Evolutionary conservation across 2,888 invertebrate species (phyloP), one percentile per base, ranked within the genome.

Genomic region (Chrysodeixis includens): DNA sequence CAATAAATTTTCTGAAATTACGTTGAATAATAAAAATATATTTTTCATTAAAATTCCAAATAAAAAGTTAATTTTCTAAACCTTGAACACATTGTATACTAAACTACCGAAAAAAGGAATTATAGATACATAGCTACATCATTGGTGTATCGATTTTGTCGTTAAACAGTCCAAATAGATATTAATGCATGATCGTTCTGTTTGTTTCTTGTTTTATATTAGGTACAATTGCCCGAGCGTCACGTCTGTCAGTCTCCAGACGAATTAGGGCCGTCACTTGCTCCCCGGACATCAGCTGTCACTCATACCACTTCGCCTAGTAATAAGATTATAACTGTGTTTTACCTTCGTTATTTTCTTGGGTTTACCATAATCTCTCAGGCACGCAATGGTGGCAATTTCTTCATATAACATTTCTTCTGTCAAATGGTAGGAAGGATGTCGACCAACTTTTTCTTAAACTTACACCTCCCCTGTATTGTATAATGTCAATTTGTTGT

Each of bases 241-340:
- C 56, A 55, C 61, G 73, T 60, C 74, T 76, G 85, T 81, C 86
- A 76, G 66, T 85, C 79, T 75, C 62, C 56, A 73, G 75, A 69
- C 76, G 72, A 83, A 86, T 85, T 85, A 83, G 62, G 62, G 74
- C 63, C 64, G 73, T 66, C 70, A 68, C 57, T 44, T 62, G 49
- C 46, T 84, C 80, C 81, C 79, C 68, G 59, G 74, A 73, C 72
- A 79, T 74, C 81, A 76, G 22, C 67, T 79, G 86, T 82, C 85
- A 78, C 66, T 77, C 72, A 71, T 52, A 62, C 67, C 60, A 67
- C 71, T 73, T 46, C 54, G 70, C 56, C 56, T 58, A 51, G 52
- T 73, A 79, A 79, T 71, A 57, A 57, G 56, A 79, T 79, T 81
- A 81, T 52, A 54, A 44, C 18, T 53, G 64, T 55, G 56, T 65